A percentile compares a stretch with the other conserved stretches of the same genome.
These are phyloP conservation scores for Tetraodon nigroviridis DNA, from an alignment of 2,113 vertebrate species.

Conservation along the genomic window DNA sequence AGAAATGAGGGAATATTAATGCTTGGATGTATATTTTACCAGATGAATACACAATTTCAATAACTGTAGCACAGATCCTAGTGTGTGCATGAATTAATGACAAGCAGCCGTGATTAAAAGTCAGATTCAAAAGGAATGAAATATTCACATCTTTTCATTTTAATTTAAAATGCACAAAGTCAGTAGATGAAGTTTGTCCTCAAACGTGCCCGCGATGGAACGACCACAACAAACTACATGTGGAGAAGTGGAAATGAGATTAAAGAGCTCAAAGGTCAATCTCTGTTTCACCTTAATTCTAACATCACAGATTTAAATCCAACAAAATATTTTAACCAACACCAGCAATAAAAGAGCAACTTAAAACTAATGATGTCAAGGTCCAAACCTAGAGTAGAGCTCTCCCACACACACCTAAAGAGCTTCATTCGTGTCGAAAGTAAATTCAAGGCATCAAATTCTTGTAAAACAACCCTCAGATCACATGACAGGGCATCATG, in stretches of 20 bases:
- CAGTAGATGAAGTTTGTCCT: slow-evolving; percentile 16
- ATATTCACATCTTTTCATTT: slow-evolving; percentile 72
- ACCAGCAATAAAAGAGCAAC: too few species aligned
- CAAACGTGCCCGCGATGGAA: too few species aligned
- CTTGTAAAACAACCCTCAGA: too few species aligned
- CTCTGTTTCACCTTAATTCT: too few species aligned
- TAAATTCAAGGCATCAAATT: too few species aligned
- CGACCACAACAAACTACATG: not conserved
- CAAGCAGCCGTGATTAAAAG: slow-evolving; percentile 57
- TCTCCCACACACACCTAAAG: too few species aligned
- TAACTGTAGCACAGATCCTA: slow-evolving; percentile 37
- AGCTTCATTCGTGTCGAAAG: too few species aligned
- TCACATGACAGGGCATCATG: too few species aligned
- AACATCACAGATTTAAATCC: too few species aligned
- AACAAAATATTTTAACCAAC: too few species aligned
- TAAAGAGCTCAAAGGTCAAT: not conserved
- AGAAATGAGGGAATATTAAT: slow-evolving; percentile 63
- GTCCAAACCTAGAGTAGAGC: too few species aligned
- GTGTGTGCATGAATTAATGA: slow-evolving; percentile 66
- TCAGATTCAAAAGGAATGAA: slow-evolving; percentile 67
- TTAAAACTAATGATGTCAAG: too few species aligned
- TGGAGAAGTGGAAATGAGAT: not conserved
- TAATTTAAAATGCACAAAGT: slow-evolving; percentile 57
- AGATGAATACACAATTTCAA: slow-evolving; percentile 54
- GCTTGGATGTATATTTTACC: slow-evolving; percentile 55